Base-by-base conservation (phyloP, 2,797 vertebrate species). In the Microctenopoma stevenorrisi region DNA sequence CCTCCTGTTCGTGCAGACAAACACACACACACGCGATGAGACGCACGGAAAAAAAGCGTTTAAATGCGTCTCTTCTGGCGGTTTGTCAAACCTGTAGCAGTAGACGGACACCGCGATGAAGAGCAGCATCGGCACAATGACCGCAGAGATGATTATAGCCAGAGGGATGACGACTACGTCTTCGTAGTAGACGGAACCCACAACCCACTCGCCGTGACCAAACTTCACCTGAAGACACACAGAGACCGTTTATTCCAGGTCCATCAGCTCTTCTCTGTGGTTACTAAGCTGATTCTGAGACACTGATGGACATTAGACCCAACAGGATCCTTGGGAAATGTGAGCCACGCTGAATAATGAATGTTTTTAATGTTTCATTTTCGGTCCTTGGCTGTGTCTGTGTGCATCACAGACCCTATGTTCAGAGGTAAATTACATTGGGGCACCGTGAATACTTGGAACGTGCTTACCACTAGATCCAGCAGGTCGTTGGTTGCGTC, bases 121-220 rank as follows among this genome's bases (percentile, higher is more conserved):
- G 26, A 92, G 84, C 74, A 97, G 71, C 98, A 98, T 99, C 18
- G 97, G 98, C 47, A 97, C 81, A 18, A 98, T 87, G 13, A 99
- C 96, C 0, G 95, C 91, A 0, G 97, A 97, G 88, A 99, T 94
- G 90, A 99, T 98, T 57, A 97, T 94, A 25, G 89, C 88, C 33
- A 98, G 90, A 0, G 96, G 96, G 67, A 95, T 91, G 49, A 94
- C 93, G 10, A 91, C 91, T 62, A 91, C 95, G 37, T 91, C 91
- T 67, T 85, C 88, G 13, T 97, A 99, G 83, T 94, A 95, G 10
- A 98, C 97, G 0, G 93, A 93, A 49, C 94, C 98, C 1, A 97
- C 94, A n/a, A 89, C 60, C 95, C 96, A 98, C 86, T 95, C 94
- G 0, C 96, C 93, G 0, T 94, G 88, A 44, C 97, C 98, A 49